These are phyloP conservation scores for Zosterops pallidus DNA, from an alignment of 2,113 vertebrate genomes.

Conservation along the genomic window DNA sequence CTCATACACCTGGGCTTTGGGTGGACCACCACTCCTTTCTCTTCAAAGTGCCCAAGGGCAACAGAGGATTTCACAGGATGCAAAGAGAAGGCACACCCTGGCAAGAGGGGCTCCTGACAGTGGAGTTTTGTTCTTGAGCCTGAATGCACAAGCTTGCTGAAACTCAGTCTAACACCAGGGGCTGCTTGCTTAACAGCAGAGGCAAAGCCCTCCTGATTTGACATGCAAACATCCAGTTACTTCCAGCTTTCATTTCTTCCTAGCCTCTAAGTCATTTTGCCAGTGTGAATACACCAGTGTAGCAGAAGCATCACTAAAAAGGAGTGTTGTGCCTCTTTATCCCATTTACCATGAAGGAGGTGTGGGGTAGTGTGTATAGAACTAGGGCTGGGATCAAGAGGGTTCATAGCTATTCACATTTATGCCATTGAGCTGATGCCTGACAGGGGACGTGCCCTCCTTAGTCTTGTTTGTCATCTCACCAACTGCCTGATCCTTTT, in stretches of 20 bases:
- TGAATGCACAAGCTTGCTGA: rapidly evolving
- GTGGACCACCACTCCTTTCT: not conserved
- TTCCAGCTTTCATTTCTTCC: not conserved
- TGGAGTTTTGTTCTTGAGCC: not conserved
- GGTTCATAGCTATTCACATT: not conserved
- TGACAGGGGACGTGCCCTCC: not conserved
- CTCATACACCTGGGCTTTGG: not conserved
- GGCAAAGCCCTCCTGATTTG: not conserved
- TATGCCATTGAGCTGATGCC: not conserved
- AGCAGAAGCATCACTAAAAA: not conserved
- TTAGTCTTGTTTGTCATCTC: not conserved
- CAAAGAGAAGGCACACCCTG: not conserved
- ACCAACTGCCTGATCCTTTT: not conserved
- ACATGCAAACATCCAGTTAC: not conserved
- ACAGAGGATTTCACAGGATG: not conserved
- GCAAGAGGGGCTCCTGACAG: not conserved
- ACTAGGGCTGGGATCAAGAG: not conserved
- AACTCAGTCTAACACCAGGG: not conserved
- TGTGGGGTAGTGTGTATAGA: not conserved
- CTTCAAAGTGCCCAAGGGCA: not conserved
- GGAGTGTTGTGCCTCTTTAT: not conserved
- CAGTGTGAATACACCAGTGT: not conserved
- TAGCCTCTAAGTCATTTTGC: not conserved
- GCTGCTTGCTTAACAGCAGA: not conserved
- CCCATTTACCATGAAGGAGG: not conserved